Base-by-base conservation (phyloP, 2,113 vertebrate genomes). In the Syngnathus floridae region DNA sequence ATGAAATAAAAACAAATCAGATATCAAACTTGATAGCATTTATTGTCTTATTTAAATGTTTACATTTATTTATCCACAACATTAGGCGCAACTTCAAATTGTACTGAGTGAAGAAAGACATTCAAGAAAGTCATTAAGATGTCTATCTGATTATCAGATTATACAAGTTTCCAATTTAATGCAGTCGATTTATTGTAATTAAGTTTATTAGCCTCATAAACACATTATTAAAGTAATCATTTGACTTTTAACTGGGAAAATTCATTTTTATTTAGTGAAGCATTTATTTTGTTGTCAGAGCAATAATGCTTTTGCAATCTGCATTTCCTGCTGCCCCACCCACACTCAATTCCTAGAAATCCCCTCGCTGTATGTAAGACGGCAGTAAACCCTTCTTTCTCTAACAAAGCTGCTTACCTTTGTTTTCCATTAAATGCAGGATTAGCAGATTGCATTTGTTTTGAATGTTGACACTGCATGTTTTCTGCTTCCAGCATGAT, bases 401-500 rank as follows among this genome's bases (percentile, higher is more conserved):
- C 40, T 51, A 10, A 60, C 37, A 19, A 8, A 17, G n/a, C 45
- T 68, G 43, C 43, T 46, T 46, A 46, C 14, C 43, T 46, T 46
- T 51, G 19, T 10, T 51, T 51, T 51, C 48, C 31, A 19, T 26
- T 14, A 43, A 21, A 61, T 61, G 11, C 12, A 11, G 36, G 5
- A 10, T 58, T 58, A 9, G 36, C 3, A 12, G 8, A 37, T 38
- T 21, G 21, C 3, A 26, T 10, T 54, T 54, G 21, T 54, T 26
- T 22, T 26, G 8, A 17, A 22, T 26, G 21, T 11, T 4, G 22
- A 31, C 22, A 52, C 11, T 35, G 35, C 26, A 55, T 61, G 38
- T 40, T 21, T n/a, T 66, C 46, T 58, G 3, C 0, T 4, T 67
- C 0, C 87, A 98, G 96, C 86, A 95, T 88, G 96, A 98, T 72